These are phyloP conservation scores for Epinephelus coioides DNA, from an alignment of 2,797 vertebrate genomes.

Conservation along the genomic window DNA sequence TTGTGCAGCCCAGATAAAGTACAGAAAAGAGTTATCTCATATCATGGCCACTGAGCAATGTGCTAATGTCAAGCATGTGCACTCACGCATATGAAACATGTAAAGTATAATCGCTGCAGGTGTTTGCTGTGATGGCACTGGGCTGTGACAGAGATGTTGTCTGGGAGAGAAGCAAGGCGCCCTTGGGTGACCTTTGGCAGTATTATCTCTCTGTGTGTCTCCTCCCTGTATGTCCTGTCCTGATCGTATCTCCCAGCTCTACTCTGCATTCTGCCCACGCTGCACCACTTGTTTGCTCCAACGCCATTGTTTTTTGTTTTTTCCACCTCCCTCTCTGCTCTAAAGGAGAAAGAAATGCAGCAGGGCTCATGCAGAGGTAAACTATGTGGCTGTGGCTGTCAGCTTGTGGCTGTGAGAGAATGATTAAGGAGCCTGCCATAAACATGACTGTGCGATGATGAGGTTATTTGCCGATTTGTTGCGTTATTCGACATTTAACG, in stretches of 20 bases:
- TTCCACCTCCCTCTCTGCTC: not conserved
- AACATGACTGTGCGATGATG: constrained; percentile 63
- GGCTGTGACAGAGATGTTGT: constrained; percentile 43
- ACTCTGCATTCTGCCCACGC: constrained; percentile 65
- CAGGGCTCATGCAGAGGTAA: constrained; percentile 42
- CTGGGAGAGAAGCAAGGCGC: constrained; percentile 25
- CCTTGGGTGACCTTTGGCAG: constrained; percentile 67
- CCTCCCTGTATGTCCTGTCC: constrained; percentile 52
- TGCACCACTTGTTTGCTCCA: constrained; percentile 61
- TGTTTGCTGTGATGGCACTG: constrained; percentile 30
- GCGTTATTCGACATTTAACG: constrained; percentile 59
- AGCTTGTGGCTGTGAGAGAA: constrained; percentile 29
- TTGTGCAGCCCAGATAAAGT: not conserved
- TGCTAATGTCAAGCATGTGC: constrained; percentile 7
- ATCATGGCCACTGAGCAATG: not conserved
- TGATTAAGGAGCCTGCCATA: constrained; percentile 57
- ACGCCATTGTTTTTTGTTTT: not conserved
- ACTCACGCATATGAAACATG: not conserved
- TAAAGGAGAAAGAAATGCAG: constrained; percentile 43
- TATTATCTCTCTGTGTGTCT: constrained; percentile 53
- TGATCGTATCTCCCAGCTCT: constrained; percentile 67
- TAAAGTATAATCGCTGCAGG: constrained; percentile 11
- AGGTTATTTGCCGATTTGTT: constrained; percentile 68
- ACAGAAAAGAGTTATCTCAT: constrained; percentile 1
- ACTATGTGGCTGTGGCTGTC: constrained; percentile 46